A percentile compares a stretch with the other conserved stretches of the same genome.
These are phyloP conservation scores for Nectonema munidae DNA, from an alignment of 2,888 invertebrate species.

Conservation along the genomic window DNA sequence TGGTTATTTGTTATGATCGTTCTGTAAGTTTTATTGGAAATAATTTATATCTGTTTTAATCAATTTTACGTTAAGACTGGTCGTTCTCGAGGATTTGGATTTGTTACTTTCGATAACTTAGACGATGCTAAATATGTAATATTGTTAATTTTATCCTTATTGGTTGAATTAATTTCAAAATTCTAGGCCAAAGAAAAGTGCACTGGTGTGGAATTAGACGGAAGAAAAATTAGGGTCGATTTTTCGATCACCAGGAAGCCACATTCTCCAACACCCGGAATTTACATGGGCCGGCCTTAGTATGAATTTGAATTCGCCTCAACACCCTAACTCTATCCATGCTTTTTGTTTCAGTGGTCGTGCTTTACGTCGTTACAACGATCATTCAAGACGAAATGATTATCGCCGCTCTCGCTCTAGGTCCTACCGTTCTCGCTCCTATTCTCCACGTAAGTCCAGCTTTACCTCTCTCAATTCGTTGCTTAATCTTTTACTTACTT, in stretches of 20 bases:
- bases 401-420: background rate
- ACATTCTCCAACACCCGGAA: constrained; percentile 81
- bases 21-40: too few species aligned
- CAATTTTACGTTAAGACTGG: too few species aligned
- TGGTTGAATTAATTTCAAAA: background rate
- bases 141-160: background rate
- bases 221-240: constrained; percentile 62
- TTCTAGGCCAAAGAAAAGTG: constrained; percentile 52
- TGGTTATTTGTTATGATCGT: too few species aligned
- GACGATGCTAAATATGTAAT: too few species aligned
- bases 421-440: background rate
- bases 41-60: too few species aligned
- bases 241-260: constrained; percentile 76
- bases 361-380: background rate
- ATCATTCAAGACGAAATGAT: background rate
- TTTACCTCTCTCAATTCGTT: too few species aligned
- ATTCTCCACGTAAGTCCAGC: background rate
- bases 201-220: constrained; percentile 69
- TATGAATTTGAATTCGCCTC: constrained; percentile 28
- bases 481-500: too few species aligned
- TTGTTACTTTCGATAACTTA: too few species aligned
- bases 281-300: constrained; percentile 75
- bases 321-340: background rate
- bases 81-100: too few species aligned
- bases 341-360: background rate